phyloP scores from a whole-genome alignment of 2,888 invertebrate genomes.

The Pandemis cinnamomeana region DNA sequence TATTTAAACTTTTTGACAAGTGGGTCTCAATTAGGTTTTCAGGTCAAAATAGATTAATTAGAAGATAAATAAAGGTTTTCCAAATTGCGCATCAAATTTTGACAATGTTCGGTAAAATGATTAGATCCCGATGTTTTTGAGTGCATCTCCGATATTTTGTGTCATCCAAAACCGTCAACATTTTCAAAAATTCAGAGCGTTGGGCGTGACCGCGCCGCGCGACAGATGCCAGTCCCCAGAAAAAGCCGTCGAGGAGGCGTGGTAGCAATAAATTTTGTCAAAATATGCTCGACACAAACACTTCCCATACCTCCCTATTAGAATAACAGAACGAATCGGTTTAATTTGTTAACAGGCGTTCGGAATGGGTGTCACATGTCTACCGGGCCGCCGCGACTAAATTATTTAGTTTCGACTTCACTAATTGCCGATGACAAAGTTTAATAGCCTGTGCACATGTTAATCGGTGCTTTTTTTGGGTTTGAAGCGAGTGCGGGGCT shows the following conservation, averaged over 20 bases:
- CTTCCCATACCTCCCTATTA: constrained; percentile 81
- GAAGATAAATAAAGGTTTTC: no score
- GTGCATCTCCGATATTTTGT: constrained; percentile 25
- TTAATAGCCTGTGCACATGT: constrained; percentile 80
- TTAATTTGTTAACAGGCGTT: constrained; percentile 83
- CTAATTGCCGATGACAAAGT: constrained; percentile 82
- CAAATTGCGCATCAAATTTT: no score
- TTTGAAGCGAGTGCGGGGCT: constrained; percentile 45
- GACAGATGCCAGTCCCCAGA: constrained; percentile 81
- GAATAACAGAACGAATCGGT: constrained; percentile 83
- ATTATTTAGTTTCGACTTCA: constrained; percentile 77
- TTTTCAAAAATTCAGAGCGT: constrained; percentile 61
- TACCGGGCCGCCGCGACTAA: constrained; percentile 61
- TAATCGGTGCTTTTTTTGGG: constrained; percentile 61
- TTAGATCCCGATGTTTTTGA: no score
- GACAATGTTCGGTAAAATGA: no score
- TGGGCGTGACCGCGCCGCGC: constrained; percentile 74
- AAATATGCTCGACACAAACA: constrained; percentile 82
- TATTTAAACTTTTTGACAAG: no score
- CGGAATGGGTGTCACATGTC: constrained; percentile 81
- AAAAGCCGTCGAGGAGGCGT: constrained; percentile 78
- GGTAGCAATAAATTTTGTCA: constrained; percentile 84
- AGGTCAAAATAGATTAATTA: no score
- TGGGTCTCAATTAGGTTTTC: no score
- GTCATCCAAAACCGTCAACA: constrained; percentile 53